These are phyloP conservation scores for Scolopax rusticola DNA, from an alignment of 2,797 vertebrate species.

Conservation along the genomic window DNA sequence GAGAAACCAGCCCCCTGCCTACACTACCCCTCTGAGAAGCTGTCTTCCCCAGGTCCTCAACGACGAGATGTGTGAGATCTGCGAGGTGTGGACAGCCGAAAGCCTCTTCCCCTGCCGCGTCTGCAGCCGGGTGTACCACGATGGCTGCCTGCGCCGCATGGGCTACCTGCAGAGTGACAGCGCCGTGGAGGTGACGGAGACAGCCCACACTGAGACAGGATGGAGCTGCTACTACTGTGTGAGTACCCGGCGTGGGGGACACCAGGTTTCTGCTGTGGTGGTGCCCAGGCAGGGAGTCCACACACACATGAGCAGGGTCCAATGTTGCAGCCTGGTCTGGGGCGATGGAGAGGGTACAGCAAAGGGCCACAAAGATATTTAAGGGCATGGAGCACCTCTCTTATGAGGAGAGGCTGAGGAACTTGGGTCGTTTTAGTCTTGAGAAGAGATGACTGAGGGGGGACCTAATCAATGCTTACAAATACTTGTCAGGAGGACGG, in stretches of 20 bases:
- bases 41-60: constrained; percentile 81
- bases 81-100: constrained; percentile 97
- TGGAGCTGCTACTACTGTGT: constrained; percentile 99
- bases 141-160: constrained; percentile 94
- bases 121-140: constrained; percentile 93
- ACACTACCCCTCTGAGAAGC: background rate
- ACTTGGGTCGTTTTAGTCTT: too few relatives aligned
- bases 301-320: rapidly evolving
- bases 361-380: too few relatives aligned
- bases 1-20: background rate
- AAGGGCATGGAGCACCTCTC: too few relatives aligned
- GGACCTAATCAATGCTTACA: too few relatives aligned
- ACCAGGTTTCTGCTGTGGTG: background rate
- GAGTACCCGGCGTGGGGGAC: constrained; percentile 60
- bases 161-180: constrained; percentile 88
- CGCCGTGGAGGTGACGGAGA: constrained; percentile 87
- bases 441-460: too few relatives aligned
- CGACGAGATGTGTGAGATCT: constrained; percentile 96
- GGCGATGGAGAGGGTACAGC: too few relatives aligned
- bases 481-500: too few relatives aligned
- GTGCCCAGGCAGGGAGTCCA: background rate
- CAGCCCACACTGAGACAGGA: constrained; percentile 88
- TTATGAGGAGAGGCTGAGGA: too few relatives aligned
- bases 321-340: rapidly evolving
- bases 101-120: constrained; percentile 92